A percentile compares a stretch with the other conserved stretches of the same genome.
phyloP scores from a whole-genome alignment of 2,888 invertebrate species.

The Meganola albula region DNA sequence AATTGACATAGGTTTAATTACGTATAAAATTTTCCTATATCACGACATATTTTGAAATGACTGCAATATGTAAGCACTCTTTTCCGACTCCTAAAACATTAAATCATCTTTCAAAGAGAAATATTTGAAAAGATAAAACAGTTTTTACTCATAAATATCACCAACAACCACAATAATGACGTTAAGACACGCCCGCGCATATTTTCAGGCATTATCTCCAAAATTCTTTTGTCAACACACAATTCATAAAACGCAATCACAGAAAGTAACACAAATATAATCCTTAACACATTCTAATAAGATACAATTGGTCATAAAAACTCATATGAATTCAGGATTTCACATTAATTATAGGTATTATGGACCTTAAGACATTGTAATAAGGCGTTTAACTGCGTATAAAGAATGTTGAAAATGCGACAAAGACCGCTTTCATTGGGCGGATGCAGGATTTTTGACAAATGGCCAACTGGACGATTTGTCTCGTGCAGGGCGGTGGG shows the following conservation, averaged over 20 bases:
- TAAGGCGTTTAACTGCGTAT: slow-evolving; percentile 29
- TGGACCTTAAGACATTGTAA: slow-evolving; percentile 31
- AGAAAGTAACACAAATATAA: slow-evolving; percentile 6
- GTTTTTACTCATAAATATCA: no score
- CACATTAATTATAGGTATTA: slow-evolving; percentile 20
- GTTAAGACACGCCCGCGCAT: slow-evolving; percentile 28
- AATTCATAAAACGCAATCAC: slow-evolving; percentile 25
- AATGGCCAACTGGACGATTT: slow-evolving; percentile 74
- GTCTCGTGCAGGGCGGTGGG: slow-evolving; percentile 67
- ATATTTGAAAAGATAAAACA: no score
- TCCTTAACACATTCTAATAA: slow-evolving; percentile 12
- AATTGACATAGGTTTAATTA: no score
- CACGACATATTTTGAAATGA: no score
- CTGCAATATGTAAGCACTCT: no score
- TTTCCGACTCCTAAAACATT: no score
- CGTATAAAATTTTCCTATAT: no score
- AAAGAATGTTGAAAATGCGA: slow-evolving; percentile 33
- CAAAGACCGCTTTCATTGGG: slow-evolving; percentile 67
- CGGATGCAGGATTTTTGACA: slow-evolving; percentile 77
- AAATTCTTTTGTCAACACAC: slow-evolving; percentile 32
- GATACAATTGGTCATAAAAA: slow-evolving; percentile 7
- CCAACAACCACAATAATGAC: slow-evolving; percentile 25
- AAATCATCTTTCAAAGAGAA: no score
- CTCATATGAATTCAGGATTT: slow-evolving; percentile 1
- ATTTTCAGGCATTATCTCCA: slow-evolving; percentile 36